Percentiles rank a stretch among this genome's conserved stretches.
Evolutionary conservation across 2,113 vertebrate genomes (phyloP).

Genomic region (Trichechus manatus): DNA sequence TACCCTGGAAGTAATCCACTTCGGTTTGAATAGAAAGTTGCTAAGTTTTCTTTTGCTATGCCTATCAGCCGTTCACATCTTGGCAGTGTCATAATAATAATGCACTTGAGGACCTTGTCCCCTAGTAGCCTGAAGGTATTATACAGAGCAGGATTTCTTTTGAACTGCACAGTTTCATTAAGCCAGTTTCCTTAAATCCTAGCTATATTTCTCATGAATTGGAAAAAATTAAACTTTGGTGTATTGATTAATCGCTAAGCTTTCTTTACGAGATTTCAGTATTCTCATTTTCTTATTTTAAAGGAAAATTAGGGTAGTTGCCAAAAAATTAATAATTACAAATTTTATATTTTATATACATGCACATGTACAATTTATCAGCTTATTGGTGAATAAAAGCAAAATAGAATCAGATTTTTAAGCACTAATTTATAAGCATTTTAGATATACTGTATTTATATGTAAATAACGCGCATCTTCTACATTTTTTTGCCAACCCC

Average conservation of each 20-base stretch:
- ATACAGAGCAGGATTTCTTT: slow-evolving; percentile 11
- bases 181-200: not conserved
- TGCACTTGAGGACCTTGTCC: not conserved
- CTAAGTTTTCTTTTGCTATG: not conserved
- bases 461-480: no score
- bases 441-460: not conserved
- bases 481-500: no score
- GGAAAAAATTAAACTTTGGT: not conserved
- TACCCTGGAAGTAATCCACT: not conserved
- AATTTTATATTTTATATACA: not conserved
- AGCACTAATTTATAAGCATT: slow-evolving; percentile 21
- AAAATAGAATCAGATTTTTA: slow-evolving; percentile 27
- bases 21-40: not conserved
- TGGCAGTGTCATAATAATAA: not conserved
- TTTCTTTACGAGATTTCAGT: slow-evolving; percentile 1
- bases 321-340: not conserved
- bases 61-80: not conserved
- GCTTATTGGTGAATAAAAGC: slow-evolving; percentile 40
- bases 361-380: not conserved
- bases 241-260: not conserved
- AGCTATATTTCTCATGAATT: slow-evolving; percentile 45
- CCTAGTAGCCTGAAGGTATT: not conserved
- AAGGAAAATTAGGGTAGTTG: not conserved
- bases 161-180: slow-evolving; percentile 25
- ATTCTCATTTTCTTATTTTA: slow-evolving; percentile 39